Evolutionary conservation across 2,113 vertebrate species (phyloP).

Genomic region (Microcebus jonahi): DNA sequence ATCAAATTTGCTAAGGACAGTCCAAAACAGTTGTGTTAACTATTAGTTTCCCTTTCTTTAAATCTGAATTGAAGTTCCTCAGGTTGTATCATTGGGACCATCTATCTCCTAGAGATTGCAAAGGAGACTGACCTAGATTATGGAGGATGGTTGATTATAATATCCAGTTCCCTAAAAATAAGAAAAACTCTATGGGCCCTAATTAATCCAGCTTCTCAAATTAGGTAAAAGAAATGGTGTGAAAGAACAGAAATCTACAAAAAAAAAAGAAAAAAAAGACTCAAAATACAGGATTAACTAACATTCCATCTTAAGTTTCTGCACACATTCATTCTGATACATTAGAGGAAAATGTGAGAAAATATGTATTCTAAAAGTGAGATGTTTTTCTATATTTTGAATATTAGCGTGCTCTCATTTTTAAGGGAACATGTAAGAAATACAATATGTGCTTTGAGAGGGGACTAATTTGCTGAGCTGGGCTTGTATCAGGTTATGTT

Average conservation of each 20-base stretch:
- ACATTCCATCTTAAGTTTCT: background rate
- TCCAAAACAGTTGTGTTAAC: background rate
- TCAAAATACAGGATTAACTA: conserved; percentile 11
- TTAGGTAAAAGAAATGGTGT: conserved; percentile 4
- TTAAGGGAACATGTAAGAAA: conserved; percentile 5
- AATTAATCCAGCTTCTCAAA: background rate
- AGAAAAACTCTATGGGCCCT: background rate
- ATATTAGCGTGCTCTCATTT: conserved; percentile 27
- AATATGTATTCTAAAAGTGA: background rate
- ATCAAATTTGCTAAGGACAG: background rate
- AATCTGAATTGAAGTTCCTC: background rate
- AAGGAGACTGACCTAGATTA: background rate
- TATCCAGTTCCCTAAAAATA: background rate
- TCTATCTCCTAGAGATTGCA: background rate
- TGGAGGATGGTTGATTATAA: background rate
- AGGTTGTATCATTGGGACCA: background rate
- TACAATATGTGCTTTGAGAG: background rate
- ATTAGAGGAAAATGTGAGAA: background rate
- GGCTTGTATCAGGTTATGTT: background rate
- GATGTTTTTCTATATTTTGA: background rate
- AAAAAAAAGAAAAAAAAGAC: background rate
- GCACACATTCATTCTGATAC: background rate
- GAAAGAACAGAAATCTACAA: background rate
- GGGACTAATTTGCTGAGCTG: background rate
- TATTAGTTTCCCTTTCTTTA: background rate